Percentiles rank a stretch among this genome's conserved stretches.
Conservation (phyloP, 2,888 invertebrate genomes). For the Hemithea aestivaria region DNA sequence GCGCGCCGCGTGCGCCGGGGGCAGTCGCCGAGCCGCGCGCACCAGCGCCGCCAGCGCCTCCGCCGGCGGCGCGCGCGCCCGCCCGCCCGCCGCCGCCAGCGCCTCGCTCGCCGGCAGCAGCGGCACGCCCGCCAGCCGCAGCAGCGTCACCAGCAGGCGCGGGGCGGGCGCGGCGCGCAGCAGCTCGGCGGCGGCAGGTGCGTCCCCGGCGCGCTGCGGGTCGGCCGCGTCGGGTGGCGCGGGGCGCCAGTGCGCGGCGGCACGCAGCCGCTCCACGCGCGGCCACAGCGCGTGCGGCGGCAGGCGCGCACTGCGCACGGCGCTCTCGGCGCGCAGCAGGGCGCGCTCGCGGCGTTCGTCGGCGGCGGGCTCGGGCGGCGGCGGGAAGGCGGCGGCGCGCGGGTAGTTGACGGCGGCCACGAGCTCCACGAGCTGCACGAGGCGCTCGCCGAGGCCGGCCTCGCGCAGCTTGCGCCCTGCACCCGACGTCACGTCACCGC, state of each 20-base stretch:
- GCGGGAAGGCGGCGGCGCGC: constrained; percentile 43
- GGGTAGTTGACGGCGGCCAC: constrained; percentile 83
- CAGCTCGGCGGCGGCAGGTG: constrained; percentile 83
- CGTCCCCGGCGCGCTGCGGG: constrained; percentile 82
- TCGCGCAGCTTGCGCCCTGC: constrained; percentile 72
- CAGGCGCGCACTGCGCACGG: constrained; percentile 77
- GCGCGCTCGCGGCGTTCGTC: constrained; percentile 31
- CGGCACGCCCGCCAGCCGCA: constrained; percentile 59
- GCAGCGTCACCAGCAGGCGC: constrained; percentile 79
- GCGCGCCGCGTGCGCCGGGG: constrained; percentile 32
- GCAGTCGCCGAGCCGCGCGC: constrained; percentile 37
- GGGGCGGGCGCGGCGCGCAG: constrained; percentile 80
- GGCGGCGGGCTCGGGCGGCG: constrained; percentile 22
- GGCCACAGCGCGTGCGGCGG: constrained; percentile 87
- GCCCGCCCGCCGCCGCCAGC: constrained; percentile 26
- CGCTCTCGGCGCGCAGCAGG: constrained; percentile 17
- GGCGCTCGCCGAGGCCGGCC: constrained; percentile 85
- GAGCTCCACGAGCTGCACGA: constrained; percentile 85
- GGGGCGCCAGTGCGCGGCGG: constrained; percentile 85
- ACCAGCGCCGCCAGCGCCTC: constrained; percentile 33
- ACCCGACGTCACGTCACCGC: neutral
- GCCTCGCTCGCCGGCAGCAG: constrained; percentile 23
- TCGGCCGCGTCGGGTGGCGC: constrained; percentile 75
- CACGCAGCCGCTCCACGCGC: constrained; percentile 86
- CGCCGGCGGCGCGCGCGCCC: constrained; percentile 23